Conservation (phyloP, 1,140 invertebrate genomes). For the Cyphomyrmex costatus region DNA sequence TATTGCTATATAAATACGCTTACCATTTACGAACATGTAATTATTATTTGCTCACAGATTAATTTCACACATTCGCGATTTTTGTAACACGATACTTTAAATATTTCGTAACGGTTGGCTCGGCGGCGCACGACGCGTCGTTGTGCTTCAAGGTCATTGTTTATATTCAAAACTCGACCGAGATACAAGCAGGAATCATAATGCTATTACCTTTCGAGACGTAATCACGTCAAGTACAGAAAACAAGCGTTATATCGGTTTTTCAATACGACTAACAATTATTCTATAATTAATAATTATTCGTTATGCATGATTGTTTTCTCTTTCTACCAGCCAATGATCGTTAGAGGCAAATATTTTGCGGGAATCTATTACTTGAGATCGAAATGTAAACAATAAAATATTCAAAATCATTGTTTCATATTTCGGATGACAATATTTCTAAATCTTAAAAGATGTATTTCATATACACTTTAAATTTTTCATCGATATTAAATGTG, state of each 20-base stretch:
- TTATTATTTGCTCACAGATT: not conserved
- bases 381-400: not conserved
- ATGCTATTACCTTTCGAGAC: not conserved
- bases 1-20: no score
- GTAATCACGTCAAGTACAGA: not conserved
- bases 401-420: not conserved
- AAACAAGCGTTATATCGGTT: not conserved
- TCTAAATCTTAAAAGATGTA: not conserved
- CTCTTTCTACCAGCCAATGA: not conserved
- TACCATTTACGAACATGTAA: not conserved
- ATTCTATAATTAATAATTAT: not conserved
- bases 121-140: not conserved
- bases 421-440: not conserved
- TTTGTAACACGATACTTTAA: not conserved
- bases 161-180: not conserved
- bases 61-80: not conserved
- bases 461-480: not conserved
- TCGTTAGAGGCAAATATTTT: not conserved
- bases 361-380: not conserved
- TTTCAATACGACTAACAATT: not conserved
- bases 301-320: not conserved
- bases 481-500: not conserved
- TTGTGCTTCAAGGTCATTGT: not conserved
- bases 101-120: not conserved
- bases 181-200: not conserved